These are phyloP conservation scores for Pyrgilauda ruficollis DNA, from an alignment of 2,113 vertebrate species.

Conservation along the genomic window DNA sequence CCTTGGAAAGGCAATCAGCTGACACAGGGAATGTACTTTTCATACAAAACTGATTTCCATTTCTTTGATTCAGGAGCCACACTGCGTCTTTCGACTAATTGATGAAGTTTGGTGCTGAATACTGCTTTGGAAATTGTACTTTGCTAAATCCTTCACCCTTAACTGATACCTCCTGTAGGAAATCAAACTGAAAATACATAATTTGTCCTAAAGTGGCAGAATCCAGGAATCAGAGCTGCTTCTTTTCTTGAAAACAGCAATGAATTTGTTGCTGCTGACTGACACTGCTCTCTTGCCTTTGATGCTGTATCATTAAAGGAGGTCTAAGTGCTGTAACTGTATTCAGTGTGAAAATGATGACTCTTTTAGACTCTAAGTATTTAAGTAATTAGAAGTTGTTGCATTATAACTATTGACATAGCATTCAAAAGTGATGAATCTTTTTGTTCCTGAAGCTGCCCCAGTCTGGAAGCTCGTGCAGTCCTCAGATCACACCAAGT, in stretches of 20 bases:
- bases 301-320: background rate
- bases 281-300: background rate
- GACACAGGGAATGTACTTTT: background rate
- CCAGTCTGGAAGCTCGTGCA: background rate
- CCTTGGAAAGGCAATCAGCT: background rate
- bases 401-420: background rate
- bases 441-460: background rate
- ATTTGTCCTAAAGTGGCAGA: background rate
- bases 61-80: background rate
- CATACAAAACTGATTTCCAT: background rate
- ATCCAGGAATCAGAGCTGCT: background rate
- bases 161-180: background rate
- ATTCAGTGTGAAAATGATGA: background rate
- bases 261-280: background rate
- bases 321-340: background rate
- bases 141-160: background rate
- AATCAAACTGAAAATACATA: background rate
- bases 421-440: background rate
- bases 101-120: background rate
- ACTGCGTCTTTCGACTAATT: background rate
- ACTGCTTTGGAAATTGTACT: background rate
- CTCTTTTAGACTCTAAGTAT: background rate
- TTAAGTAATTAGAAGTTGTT: background rate
- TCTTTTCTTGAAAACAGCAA: background rate
- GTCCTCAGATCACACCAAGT: background rate